Base-by-base conservation (phyloP, 2,888 invertebrate genomes). In the Arge pagana region DNA sequence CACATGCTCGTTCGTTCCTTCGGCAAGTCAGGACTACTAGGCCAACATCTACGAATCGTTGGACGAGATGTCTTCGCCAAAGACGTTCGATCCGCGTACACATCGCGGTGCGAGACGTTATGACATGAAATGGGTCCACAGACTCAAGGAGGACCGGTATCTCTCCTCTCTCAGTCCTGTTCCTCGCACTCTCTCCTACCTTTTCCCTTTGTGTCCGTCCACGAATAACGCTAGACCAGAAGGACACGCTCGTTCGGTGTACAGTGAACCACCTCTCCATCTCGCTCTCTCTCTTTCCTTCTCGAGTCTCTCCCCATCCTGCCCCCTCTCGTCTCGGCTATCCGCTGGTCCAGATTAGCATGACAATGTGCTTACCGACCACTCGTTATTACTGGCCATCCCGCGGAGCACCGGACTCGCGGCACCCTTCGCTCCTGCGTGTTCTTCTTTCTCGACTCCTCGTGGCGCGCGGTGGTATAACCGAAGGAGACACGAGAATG, bases 291-390 rank as follows among this genome's bases (percentile, higher is more conserved):
- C n/a, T n/a, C n/a, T n/a, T n/a, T 66, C 65, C 70, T 72, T 71
- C 68, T 70, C 68, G 67, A 60, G 53, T 53, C 52, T 57, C 55
- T 52, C 55, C 58, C 41, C 31, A 19, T n/a, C 19, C 39, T 39
- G 18, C 19, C 16, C 11, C 39, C 21, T 19, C 19, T n/a, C 26
- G 16, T 26, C 57, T 56, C 58, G 61, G 61, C 62, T 61, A 60
- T 57, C 58, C 61, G 63, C 56, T 58, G 41, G 54, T 54, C 54
- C 56, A 65, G 65, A 73, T 71, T 71, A 71, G 70, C 71, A 72
- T 72, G 71, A 72, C 72, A 72, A 72, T 72, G 65, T 68, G 64
- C 66, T 64, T 65, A 68, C 70, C 64, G 67, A 68, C 67, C 72
- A 67, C 71, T 72, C 71, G 70, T 72, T 72, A 72, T 71, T 68